Evolutionary conservation across 1,140 invertebrate species (phyloP).

Genomic region (Pararge aegeria): DNA sequence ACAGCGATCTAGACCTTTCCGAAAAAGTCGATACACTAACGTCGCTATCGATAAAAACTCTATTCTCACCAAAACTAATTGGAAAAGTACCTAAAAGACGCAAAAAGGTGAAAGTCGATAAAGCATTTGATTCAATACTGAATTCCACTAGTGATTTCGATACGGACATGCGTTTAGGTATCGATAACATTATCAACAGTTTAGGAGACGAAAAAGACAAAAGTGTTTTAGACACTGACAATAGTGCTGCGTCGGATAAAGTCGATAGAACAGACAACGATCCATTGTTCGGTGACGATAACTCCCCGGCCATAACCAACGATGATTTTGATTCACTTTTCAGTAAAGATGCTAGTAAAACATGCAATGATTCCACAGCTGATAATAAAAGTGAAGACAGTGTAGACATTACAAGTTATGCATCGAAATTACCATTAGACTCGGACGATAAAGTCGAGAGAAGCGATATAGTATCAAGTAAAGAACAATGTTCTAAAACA

Average conservation of each 20-base stretch:
- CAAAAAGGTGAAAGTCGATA: slow-evolving; percentile 44
- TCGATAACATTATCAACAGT: slow-evolving; percentile 43
- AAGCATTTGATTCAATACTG: slow-evolving; percentile 36
- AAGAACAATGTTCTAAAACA: neutral
- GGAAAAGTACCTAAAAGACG: slow-evolving; percentile 52
- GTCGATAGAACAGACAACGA: slow-evolving; percentile 17
- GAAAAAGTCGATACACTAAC: slow-evolving; percentile 31
- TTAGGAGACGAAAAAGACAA: slow-evolving; percentile 32
- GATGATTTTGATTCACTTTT: slow-evolving; percentile 29
- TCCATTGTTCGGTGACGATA: slow-evolving; percentile 25
- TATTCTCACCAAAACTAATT: slow-evolving; percentile 45
- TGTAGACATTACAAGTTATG: too few relatives aligned
- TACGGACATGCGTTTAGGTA: slow-evolving; percentile 35
- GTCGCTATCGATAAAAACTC: slow-evolving; percentile 39
- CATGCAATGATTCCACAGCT: slow-evolving; percentile 5
- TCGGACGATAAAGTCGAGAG: too few relatives aligned
- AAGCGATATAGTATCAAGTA: too few relatives aligned
- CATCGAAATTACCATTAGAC: too few relatives aligned
- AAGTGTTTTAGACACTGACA: neutral
- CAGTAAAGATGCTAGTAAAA: slow-evolving; percentile 13
- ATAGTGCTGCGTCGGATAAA: neutral
- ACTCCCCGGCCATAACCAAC: slow-evolving; percentile 12
- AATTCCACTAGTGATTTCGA: slow-evolving; percentile 28
- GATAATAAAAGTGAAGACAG: neutral
- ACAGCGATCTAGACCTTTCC: slow-evolving; percentile 28